Evolutionary conservation across 1,140 invertebrate genomes (phyloP), one percentile per base, ranked within the genome.

Genomic region (Trinorchestia longiramus): DNA sequence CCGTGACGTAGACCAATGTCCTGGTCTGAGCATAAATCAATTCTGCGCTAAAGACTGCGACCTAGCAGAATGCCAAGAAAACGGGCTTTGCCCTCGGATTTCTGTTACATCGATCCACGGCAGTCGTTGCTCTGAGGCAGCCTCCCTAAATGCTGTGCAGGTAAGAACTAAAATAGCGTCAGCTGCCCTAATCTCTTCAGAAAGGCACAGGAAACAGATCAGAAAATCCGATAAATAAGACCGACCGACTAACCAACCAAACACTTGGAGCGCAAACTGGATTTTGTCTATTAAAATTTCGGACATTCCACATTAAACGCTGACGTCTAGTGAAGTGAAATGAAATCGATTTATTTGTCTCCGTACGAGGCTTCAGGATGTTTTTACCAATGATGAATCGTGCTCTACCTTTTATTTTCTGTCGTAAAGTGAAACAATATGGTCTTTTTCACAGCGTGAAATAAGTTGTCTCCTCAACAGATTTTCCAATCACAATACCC

Each of bases 91-190:
- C 43, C 88, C 88, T 43, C 41, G 88, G 88, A 91, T 91, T 91
- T 91, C 88, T 91, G 92, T 94, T 40, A 43, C 92, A 94, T 94
- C 92, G 92, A 94, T 94, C 92, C 43, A n/a, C 36, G 44, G 41
- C 43, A 94, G 44, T 94, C 43, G 92, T n/a, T 94, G 43, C 92
- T 94, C 8, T 94, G 43, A 44, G 92, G 92, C 92, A 43, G 43
- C 41, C 44, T 94, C 92, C 92, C 92, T 94, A 94, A 94, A 94
- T 94, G 92, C 43, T 94, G 36, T 94, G 92, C 92, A 94, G 92
- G 92, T 94, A 94, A 47, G 43, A 47, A 44, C 92, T 94, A 94
- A 94, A 94, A 94, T 94, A 94, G 92, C 43, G 43, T 44, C 43
- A 43, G 40, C 92, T 45, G 92, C 41, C 92, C 92, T 45, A 45